phyloP scores from a whole-genome alignment of 2,888 invertebrate genomes.

The Frankliniella intonsa region DNA sequence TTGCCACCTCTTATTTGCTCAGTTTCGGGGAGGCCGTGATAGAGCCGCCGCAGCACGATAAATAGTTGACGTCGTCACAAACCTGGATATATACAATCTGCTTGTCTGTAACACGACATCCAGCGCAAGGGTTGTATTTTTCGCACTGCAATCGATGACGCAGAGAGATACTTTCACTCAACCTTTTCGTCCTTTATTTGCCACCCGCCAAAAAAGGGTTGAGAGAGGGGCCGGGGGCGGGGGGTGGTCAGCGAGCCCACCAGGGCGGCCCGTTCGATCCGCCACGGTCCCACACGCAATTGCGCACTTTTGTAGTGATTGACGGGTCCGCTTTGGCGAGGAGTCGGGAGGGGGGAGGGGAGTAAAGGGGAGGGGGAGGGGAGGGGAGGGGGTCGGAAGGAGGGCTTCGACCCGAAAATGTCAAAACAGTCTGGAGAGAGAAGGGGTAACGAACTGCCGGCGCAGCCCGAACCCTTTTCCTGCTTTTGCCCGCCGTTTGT shows the following conservation, averaged over 20 bases:
- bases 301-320: slow-evolving; percentile 10
- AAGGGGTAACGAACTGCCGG: background rate
- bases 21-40: background rate
- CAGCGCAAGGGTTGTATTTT: background rate
- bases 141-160: background rate
- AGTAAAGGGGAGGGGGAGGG: background rate
- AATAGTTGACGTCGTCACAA: background rate
- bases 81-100: background rate
- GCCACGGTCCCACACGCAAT: background rate
- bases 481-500: background rate
- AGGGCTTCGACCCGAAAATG: slow-evolving; percentile 1
- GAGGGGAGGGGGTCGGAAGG: background rate
- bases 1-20: background rate
- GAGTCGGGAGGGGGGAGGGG: background rate
- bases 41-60: background rate
- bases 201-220: background rate
- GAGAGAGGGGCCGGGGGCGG: background rate
- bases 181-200: background rate
- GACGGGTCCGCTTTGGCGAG: slow-evolving; percentile 2
- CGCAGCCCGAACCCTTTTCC: too few species aligned
- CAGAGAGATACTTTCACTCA: background rate
- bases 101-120: background rate
- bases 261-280: background rate
- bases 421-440: background rate
- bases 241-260: background rate